Evolutionary conservation across 2,888 invertebrate species (phyloP).

Genomic region (Volucella bombylans): DNA sequence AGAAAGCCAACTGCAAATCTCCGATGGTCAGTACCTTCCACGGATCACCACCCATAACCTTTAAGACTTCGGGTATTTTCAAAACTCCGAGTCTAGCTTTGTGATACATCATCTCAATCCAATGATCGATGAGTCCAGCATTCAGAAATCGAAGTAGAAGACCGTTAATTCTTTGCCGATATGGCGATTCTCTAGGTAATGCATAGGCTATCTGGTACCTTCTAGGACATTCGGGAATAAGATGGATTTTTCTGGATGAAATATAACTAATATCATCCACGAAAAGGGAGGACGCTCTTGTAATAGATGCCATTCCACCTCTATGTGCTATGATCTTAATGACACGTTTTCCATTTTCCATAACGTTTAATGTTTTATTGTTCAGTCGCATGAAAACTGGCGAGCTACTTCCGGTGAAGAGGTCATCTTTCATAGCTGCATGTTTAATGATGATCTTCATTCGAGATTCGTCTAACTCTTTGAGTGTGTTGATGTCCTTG

Average conservation of each 20-base stretch:
- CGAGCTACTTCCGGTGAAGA: conserved; percentile 80
- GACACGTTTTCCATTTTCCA: conserved; percentile 77
- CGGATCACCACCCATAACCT: conserved; percentile 75
- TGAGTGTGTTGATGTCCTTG: conserved; percentile 80
- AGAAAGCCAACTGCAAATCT: conserved; percentile 81
- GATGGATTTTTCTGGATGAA: conserved; percentile 78
- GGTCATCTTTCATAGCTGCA: conserved; percentile 81
- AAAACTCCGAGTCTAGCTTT: conserved; percentile 77
- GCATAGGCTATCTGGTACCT: conserved; percentile 81
- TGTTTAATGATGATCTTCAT: conserved; percentile 81
- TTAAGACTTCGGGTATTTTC: conserved; percentile 75
- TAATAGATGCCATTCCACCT: conserved; percentile 79
- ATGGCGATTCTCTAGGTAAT: conserved; percentile 79
- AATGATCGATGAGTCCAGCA: conserved; percentile 80
- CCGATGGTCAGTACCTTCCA: conserved; percentile 80
- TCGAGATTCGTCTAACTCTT: conserved; percentile 79
- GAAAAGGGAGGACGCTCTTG: conserved; percentile 78
- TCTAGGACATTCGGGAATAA: conserved; percentile 82
- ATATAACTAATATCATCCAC: conserved; percentile 78
- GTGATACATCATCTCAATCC: conserved; percentile 79
- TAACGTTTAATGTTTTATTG: conserved; percentile 77
- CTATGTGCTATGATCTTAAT: conserved; percentile 76
- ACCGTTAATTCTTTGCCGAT: conserved; percentile 77
- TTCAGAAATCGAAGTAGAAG: conserved; percentile 78
- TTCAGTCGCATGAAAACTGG: conserved; percentile 78